phyloP scores from a whole-genome alignment of 2,113 vertebrate species.

The Pluvianellus socialis region DNA sequence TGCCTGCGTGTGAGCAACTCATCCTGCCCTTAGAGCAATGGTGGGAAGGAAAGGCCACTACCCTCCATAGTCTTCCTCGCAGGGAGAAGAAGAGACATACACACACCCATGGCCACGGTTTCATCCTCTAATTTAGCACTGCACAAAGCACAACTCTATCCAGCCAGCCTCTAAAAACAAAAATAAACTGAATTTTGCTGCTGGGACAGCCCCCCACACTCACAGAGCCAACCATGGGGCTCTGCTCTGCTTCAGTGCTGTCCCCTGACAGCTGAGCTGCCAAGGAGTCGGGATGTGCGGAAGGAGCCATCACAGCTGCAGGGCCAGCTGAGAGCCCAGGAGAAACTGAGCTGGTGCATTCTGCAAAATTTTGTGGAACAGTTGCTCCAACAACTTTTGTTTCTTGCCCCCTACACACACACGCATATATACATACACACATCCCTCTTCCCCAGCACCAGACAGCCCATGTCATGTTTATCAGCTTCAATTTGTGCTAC shows the following conservation, averaged over 20 bases:
- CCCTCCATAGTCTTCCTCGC: background rate
- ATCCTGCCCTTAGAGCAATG: background rate
- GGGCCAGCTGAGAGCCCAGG: background rate
- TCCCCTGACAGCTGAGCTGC: background rate
- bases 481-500: background rate
- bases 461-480: background rate
- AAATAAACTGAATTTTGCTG: background rate
- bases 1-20: background rate
- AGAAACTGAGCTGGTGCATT: background rate
- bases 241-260: background rate
- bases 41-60: background rate
- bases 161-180: background rate
- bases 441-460: background rate
- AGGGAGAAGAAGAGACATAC: background rate
- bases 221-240: background rate
- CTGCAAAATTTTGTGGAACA: background rate
- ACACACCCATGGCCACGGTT: background rate
- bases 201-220: background rate
- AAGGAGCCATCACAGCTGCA: background rate
- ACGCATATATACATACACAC: rapidly evolving
- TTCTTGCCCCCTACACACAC: rapidly evolving
- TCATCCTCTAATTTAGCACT: background rate
- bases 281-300: background rate
- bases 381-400: background rate
- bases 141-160: background rate